These are phyloP conservation scores for Poeciliopsis prolifica DNA, from an alignment of 2,113 vertebrate genomes.

Conservation along the genomic window DNA sequence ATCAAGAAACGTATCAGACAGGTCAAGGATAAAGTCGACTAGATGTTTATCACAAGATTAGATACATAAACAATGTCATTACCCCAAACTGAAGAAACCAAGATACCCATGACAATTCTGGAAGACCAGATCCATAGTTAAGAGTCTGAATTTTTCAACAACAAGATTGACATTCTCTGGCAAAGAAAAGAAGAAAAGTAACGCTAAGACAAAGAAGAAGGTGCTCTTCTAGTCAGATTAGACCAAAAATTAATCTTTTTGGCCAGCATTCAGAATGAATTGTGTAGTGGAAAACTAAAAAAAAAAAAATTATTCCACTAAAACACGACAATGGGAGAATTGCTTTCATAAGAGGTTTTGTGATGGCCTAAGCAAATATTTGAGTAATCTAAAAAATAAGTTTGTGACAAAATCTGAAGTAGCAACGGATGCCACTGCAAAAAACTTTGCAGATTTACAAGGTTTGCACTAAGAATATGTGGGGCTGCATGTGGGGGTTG, in stretches of 20 bases:
- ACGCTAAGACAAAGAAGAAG: background rate
- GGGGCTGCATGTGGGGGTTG: slow-evolving; percentile 8
- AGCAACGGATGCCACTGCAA: slow-evolving; percentile 11
- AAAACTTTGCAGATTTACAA: slow-evolving; percentile 51
- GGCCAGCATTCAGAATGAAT: background rate
- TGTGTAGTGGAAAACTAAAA: background rate
- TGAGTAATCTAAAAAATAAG: background rate
- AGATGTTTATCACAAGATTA: background rate
- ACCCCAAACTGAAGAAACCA: background rate
- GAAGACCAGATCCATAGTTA: background rate
- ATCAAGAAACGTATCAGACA: no score
- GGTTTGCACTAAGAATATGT: slow-evolving; percentile 2
- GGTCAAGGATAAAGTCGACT: background rate
- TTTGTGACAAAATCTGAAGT: background rate
- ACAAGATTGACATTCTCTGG: background rate
- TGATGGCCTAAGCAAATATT: background rate
- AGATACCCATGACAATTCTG: background rate
- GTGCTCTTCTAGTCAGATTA: background rate
- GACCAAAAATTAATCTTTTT: background rate
- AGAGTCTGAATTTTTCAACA: background rate
- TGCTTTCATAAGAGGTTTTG: background rate
- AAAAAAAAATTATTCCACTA: background rate
- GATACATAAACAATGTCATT: background rate
- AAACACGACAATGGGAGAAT: background rate
- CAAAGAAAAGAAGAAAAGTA: background rate